phyloP scores from a whole-genome alignment of 2,113 vertebrate genomes.

The Oophaga pumilio region DNA sequence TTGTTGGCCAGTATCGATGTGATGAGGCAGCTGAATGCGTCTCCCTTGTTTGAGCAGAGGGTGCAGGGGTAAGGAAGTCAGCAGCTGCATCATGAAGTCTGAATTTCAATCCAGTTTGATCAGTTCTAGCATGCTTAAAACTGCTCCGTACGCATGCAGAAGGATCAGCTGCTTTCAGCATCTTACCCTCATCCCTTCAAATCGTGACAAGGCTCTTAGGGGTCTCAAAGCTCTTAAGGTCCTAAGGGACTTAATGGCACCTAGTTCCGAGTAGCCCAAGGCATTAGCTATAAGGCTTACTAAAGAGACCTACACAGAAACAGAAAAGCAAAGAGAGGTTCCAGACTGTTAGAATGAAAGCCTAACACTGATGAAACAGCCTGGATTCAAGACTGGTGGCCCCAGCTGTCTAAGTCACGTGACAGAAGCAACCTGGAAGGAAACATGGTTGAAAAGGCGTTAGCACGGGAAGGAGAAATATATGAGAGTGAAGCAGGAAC shows the following conservation, averaged over 20 bases:
- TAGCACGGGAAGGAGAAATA: constrained; percentile 71
- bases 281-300: constrained; percentile 99
- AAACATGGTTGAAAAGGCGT: constrained; percentile 88
- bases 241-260: constrained; percentile 99
- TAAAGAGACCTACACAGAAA: constrained; percentile 99
- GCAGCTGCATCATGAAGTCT: constrained; percentile 93
- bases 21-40: constrained; percentile 91
- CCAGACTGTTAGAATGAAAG: constrained; percentile 97
- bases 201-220: constrained; percentile 99
- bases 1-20: constrained; percentile 76
- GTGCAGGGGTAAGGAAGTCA: constrained; percentile 69
- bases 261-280: constrained; percentile 99
- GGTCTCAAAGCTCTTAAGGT: constrained; percentile 99
- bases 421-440: constrained; percentile 96
- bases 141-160: constrained; percentile 97
- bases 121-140: constrained; percentile 98
- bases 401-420: constrained; percentile 83
- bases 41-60: constrained; percentile 71
- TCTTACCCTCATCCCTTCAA: constrained; percentile 99
- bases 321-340: constrained; percentile 88
- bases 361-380: constrained; percentile 85
- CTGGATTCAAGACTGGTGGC: constrained; percentile 74
- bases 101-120: constrained; percentile 78
- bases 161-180: constrained; percentile 97
- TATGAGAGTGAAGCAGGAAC: constrained; percentile 72